Percentiles rank a stretch among this genome's conserved stretches.
These are phyloP conservation scores for Alloscopus bannaensis DNA, from an alignment of 2,888 invertebrate species.

Conservation along the genomic window DNA sequence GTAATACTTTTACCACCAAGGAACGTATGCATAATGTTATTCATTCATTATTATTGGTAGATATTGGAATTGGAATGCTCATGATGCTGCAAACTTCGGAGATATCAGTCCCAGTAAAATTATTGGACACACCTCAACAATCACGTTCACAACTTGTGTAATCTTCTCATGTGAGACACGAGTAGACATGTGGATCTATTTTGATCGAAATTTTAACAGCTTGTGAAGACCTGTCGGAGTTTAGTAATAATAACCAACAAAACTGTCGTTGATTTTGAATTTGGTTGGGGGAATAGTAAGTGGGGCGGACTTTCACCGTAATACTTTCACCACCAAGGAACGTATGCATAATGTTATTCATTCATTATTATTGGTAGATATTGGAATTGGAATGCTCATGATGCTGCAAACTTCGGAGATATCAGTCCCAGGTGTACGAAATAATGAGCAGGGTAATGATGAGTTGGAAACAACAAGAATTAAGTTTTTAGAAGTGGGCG, in stretches of 20 bases:
- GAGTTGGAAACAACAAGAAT: constrained; percentile 49
- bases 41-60: constrained; percentile 60
- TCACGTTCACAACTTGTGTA: no score
- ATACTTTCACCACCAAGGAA: no score
- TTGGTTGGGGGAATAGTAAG: constrained; percentile 6
- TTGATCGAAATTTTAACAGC: no score
- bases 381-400: constrained; percentile 73
- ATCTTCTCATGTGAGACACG: no score
- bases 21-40: no score
- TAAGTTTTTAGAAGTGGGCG: constrained; percentile 58
- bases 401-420: constrained; percentile 72
- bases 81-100: constrained; percentile 72
- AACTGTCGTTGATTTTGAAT: constrained; percentile 10
- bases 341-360: constrained; percentile 27
- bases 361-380: constrained; percentile 67
- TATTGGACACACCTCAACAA: no score
- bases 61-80: constrained; percentile 73
- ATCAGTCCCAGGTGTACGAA: constrained; percentile 70
- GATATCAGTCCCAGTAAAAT: constrained; percentile 70
- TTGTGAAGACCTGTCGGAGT: no score
- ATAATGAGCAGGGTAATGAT: constrained; percentile 72
- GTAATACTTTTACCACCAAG: no score
- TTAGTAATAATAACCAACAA: no score
- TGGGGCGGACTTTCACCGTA: constrained; percentile 2
- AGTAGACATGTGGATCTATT: constrained; percentile 14